phyloP scores from a whole-genome alignment of 2,113 vertebrate genomes.

The Phylloscopus trochilus region DNA sequence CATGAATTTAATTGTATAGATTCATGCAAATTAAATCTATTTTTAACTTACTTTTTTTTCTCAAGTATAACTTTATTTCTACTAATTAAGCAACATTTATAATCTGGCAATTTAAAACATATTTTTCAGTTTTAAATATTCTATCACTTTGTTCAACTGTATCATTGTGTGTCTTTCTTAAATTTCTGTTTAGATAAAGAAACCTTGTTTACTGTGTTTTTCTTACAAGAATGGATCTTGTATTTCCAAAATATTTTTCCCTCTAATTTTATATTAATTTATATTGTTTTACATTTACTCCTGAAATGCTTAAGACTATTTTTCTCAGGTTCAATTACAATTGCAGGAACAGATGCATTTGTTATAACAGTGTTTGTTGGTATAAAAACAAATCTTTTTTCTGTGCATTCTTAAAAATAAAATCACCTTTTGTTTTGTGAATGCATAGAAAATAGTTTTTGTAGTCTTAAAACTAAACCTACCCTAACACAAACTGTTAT shows the following conservation, averaged over 20 bases:
- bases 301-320: not conserved
- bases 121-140: not conserved
- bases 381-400: not conserved
- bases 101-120: not conserved
- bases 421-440: not conserved
- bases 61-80: not conserved
- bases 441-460: not conserved
- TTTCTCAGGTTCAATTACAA: not conserved
- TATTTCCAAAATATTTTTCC: not conserved
- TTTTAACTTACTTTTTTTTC: not conserved
- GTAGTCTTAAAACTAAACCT: not conserved
- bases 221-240: not conserved
- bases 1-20: not conserved
- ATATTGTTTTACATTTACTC: not conserved
- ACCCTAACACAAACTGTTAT: not conserved
- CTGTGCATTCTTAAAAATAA: not conserved
- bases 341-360: not conserved
- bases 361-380: not conserved
- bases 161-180: not conserved
- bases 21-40: not conserved
- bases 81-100: not conserved
- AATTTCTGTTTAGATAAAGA: not conserved
- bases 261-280: not conserved
- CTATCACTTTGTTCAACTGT: not conserved
- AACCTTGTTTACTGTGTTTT: not conserved